Evolutionary conservation across 2,888 invertebrate species (phyloP).

Genomic region (Dendrolimus pini): DNA sequence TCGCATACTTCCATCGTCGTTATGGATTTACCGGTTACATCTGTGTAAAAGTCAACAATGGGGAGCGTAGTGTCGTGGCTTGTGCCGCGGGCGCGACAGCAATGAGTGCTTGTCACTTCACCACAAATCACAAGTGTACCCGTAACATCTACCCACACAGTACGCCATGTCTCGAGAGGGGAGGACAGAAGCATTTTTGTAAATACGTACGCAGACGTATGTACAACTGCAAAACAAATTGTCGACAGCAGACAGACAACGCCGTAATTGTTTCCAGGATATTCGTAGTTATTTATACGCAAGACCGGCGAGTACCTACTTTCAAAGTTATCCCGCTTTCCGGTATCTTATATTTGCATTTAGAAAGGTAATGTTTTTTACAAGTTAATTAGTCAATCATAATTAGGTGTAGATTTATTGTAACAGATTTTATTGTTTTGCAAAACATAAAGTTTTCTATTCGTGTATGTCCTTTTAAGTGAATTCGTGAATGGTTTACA

Average conservation of each 20-base stretch:
- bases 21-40: conserved; percentile 1
- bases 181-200: background rate
- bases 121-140: conserved; percentile 42
- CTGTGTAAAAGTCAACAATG: conserved; percentile 32
- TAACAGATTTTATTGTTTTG: too few species aligned
- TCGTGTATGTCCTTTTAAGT: too few species aligned
- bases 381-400: background rate
- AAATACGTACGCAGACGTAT: background rate
- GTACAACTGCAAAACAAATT: background rate
- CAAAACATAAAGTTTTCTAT: too few species aligned
- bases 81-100: conserved; percentile 31
- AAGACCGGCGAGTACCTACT: background rate
- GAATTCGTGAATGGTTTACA: too few species aligned
- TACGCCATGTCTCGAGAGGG: background rate
- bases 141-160: background rate
- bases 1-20: too few species aligned
- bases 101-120: conserved; percentile 49
- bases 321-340: background rate
- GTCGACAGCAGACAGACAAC: background rate
- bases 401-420: too few species aligned
- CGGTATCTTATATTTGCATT: background rate
- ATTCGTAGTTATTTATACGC: background rate
- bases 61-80: conserved; percentile 33
- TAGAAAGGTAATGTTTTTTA: background rate
- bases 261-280: background rate